Evolutionary conservation across 2,797 vertebrate species (phyloP), one percentile per base, ranked within the genome.

Genomic region (Gadopsis bispinosus): DNA sequence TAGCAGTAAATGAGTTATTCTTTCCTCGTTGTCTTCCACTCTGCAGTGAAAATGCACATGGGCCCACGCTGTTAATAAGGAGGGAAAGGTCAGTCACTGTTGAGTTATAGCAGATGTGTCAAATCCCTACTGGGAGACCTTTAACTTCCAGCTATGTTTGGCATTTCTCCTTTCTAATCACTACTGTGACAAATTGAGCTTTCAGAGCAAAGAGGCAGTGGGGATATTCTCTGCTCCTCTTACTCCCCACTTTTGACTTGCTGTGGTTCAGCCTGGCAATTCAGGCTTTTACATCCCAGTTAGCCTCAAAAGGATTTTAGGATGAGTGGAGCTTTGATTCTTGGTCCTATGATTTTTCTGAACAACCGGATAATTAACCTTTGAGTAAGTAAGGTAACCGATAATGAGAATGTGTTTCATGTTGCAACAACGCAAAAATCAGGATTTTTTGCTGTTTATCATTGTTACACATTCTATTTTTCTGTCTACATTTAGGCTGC

Each of bases 121-220:
- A 94, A 93, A 91, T 93, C 94, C 95, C 95, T 75, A 90, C 94
- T 93, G 95, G 85, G 95, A 95, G 94, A 96, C 95, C 95, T 96
- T 96, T 96, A 95, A 95, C 94, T 95, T 91, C 86, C 94, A 95
- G 95, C 94, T 94, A 95, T 94, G 93, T 94, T 94, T 96, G 95
- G 94, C 95, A 95, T 96, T 95, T 96, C 93, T 95, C 62, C 77
- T 93, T 93, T 95, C 94, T 96, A 94, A 96, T 95, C 92, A 81
- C 90, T 88, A 90, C 90, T 89, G 92, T 94, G 94, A 95, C 94
- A 94, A 95, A 95, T 95, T 90, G 90, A 86, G 93, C 92, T 95
- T 94, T 94, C 90, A 56, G 75, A 84, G 89, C 78, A 88, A 90
- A 91, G 91, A 90, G 90, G 90, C 90, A 85, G 73, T 58, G 79